Evolutionary conservation across 1,140 invertebrate species (phyloP), one percentile per base, ranked within the genome.

Genomic region (Cephus cinctus): DNA sequence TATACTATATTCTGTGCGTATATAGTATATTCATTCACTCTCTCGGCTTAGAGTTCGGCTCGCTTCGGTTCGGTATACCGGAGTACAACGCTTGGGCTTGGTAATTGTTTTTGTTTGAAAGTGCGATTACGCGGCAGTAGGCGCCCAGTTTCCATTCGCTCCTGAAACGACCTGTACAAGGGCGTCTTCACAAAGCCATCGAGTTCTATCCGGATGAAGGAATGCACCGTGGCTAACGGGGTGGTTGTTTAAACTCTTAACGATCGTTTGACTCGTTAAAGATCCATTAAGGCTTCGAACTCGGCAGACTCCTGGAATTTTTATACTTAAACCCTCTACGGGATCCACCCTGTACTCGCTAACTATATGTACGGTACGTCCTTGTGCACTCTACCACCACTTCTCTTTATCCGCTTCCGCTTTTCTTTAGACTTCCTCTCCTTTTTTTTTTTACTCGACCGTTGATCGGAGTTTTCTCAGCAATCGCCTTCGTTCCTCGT

Each of bases 251-350:
- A 65, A 69, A 64, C 64, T 71, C 65, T 68, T 68, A 67, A 73
- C 65, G 67, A 75, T 72, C 71, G 68, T 73, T 73, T 65, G 69
- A 71, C 69, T 73, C 68, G 68, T 72, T 69, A 69, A 72, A 69
- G 64, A 69, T 67, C 66, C 67, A 71, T 73, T 71, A 71, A 63
- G 50, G 51, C 36, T 35, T 54, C 47, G 59, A 59, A 52, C 58
- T 56, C 52, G 58, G 50, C 48, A 59, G 40, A 57, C 52, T 51
- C 49, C 49, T 39, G 41, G 50, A 63, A 65, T 55, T 58, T 59
- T 63, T 58, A 6, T 27, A 8, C 25, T n/a, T n/a, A n/a, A n/a
- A n/a, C n/a, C n/a, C n/a, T 22, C 39, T 25, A 14, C 39, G 14
- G 21, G 39, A n/a, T n/a, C n/a, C n/a, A n/a, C n/a, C n/a, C 30